Evolutionary conservation across 2,797 vertebrate species (phyloP).

Genomic region (Sciurus carolinensis): DNA sequence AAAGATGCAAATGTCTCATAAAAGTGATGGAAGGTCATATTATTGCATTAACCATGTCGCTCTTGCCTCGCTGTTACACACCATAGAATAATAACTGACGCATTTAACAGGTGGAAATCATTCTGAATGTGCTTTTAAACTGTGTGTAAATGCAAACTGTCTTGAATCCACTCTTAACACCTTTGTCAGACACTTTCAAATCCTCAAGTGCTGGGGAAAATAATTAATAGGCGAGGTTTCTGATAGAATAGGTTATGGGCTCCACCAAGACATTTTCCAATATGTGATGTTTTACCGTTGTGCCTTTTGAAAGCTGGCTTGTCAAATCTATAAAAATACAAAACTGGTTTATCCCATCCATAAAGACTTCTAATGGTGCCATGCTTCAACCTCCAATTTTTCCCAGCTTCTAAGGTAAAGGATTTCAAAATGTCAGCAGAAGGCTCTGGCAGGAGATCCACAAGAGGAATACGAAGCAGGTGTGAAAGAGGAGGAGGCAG

Average conservation of each 20-base stretch:
- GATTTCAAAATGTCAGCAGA: conserved; percentile 70
- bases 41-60: conserved; percentile 65
- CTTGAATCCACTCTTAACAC: conserved; percentile 46
- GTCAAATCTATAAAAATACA: conserved; percentile 78
- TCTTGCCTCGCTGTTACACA: conserved; percentile 71
- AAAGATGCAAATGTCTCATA: conserved; percentile 77
- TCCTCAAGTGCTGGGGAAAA: conserved; percentile 63
- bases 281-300: conserved; percentile 26
- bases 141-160: conserved; percentile 78
- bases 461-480: background rate
- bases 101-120: conserved; percentile 73
- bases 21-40: conserved; percentile 75
- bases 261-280: conserved; percentile 57
- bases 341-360: conserved; percentile 67
- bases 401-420: conserved; percentile 42
- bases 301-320: conserved; percentile 47
- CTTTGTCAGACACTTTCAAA: conserved; percentile 55
- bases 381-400: conserved; percentile 28
- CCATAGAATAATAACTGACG: conserved; percentile 31
- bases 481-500: background rate
- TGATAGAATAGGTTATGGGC: conserved; percentile 10
- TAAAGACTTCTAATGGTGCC: conserved; percentile 58
- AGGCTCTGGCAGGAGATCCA: background rate
- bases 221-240: conserved; percentile 64
- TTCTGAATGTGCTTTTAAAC: conserved; percentile 79